Base-by-base conservation (phyloP, 2,888 invertebrate genomes). In the Athripsodes cinereus region DNA sequence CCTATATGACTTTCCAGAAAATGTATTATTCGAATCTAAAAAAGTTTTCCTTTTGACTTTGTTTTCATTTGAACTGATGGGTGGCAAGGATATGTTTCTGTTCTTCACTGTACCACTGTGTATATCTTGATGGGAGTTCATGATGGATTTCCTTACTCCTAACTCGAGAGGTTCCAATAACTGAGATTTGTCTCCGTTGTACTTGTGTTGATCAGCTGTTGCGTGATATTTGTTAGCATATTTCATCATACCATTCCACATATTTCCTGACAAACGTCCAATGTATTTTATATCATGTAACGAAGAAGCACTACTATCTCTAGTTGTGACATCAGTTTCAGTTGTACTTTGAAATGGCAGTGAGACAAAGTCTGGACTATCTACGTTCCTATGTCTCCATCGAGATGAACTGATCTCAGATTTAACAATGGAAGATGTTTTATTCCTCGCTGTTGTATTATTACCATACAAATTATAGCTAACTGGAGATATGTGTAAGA, bases 401-500 rank as follows among this genome's bases (percentile, higher is more conserved):
- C 71, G 68, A 0, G 78, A 79, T 0, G 78, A 79, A 1, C 75
- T 75, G 16, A 78, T 65, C 55, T 79, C 79, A 1, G 79, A 79
- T 66, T 73, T 72, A 13, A 79, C 62, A 54, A 78, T 72, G 1
- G 74, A 74, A 1, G 72, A 73, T 59, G 71, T 74, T 35, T 71
- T 71, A 64, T 74, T 75, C 59, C 70, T 47, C 8, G 18, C 35
- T 50, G 34, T 35, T 11, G 35, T 35, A 46, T 22, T 55, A 51
- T 55, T 72, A 22, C 70, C 69, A 8, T 67, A 64, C 0, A 76
- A 76, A 62, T 74, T 77, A 40, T 75, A 74, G 40, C 74, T 74
- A 59, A 78, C 69, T 1, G 79, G 76, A 21, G 77, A 75, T 58
- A 79, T 79, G 65, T 78, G 78, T 22, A 79, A 67, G 1, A 78